A percentile compares a stretch with the other conserved stretches of the same genome.
These are phyloP conservation scores for Heliconius aoede DNA, from an alignment of 2,888 invertebrate species.

Conservation along the genomic window DNA sequence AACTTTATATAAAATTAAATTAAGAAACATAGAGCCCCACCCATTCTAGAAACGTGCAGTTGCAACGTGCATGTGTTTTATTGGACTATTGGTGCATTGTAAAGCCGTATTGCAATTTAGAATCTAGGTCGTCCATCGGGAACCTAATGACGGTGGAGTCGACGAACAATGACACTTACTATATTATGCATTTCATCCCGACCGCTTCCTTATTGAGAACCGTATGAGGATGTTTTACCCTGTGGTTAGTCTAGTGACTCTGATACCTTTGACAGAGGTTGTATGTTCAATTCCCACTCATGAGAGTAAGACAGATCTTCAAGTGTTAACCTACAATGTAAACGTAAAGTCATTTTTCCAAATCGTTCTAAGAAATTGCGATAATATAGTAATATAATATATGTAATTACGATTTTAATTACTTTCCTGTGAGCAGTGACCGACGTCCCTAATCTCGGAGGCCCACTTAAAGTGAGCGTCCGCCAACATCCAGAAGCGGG, in stretches of 20 bases:
- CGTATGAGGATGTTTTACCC: background rate
- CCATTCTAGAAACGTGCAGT: constrained; percentile 34
- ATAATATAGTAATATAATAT: constrained; percentile 14
- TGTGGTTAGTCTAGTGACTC: background rate
- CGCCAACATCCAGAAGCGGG: constrained; percentile 46
- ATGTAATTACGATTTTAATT: constrained; percentile 39
- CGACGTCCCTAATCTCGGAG: constrained; percentile 46
- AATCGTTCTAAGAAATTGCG: constrained; percentile 7
- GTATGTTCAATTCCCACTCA: background rate
- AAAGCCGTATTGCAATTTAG: constrained; percentile 47
- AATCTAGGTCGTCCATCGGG: constrained; percentile 63
- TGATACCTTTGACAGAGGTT: background rate
- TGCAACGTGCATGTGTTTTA: constrained; percentile 41
- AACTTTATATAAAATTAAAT: background rate
- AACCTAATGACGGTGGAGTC: constrained; percentile 38
- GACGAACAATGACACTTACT: constrained; percentile 26
- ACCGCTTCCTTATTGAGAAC: constrained; percentile 24
- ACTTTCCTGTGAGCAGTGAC: constrained; percentile 42
- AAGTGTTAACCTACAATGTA: background rate
- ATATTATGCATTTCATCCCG: constrained; percentile 12
- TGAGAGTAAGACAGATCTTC: background rate
- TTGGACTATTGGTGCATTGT: constrained; percentile 36
- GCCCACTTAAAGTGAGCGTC: constrained; percentile 47
- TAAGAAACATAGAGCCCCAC: background rate
- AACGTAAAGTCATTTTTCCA: background rate